These are phyloP conservation scores for Geodia barretti DNA, from an alignment of 37 sponge, comb jelly and placozoan genomes.

Conservation along the genomic window DNA sequence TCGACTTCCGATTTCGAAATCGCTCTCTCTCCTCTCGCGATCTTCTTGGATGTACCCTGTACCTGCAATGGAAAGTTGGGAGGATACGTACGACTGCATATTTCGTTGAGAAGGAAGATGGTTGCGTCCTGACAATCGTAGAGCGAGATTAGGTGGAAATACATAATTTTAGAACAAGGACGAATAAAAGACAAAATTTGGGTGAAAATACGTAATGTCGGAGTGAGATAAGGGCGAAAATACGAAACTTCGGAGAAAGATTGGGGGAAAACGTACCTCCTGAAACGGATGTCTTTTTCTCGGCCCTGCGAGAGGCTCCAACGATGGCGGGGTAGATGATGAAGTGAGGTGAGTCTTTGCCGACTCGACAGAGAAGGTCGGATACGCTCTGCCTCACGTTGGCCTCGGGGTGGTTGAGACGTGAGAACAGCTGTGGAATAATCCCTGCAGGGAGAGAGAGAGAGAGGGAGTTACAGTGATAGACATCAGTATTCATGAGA, in stretches of 20 bases:
- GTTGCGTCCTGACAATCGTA: too few relatives aligned
- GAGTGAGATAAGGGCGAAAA: too few relatives aligned
- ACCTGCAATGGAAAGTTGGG: background rate
- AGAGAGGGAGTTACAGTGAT: background rate
- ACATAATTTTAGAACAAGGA: too few relatives aligned
- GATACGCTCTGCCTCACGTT: slow-evolving; percentile 86
- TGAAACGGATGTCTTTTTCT: slow-evolving; percentile 70
- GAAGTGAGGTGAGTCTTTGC: slow-evolving; percentile 84
- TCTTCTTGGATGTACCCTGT: background rate
- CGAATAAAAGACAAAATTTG: too few relatives aligned
- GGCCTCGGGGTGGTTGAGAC: slow-evolving; percentile 88
- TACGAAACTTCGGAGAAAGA: background rate
- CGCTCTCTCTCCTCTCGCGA: slow-evolving; percentile 14
- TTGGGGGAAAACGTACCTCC: slow-evolving; percentile 11
- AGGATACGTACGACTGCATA: too few relatives aligned
- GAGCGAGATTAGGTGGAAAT: too few relatives aligned
- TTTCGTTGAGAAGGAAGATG: too few relatives aligned
- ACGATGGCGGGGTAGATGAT: slow-evolving; percentile 95
- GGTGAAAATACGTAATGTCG: too few relatives aligned
- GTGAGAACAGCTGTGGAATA: slow-evolving; percentile 93
- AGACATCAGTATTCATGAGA: background rate
- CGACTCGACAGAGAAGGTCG: slow-evolving; percentile 84
- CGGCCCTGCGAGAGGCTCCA: slow-evolving; percentile 51
- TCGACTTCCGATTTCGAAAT: slow-evolving; percentile 53
- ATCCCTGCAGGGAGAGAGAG: slow-evolving; percentile 50